Base-by-base conservation (phyloP, 2,797 vertebrate species). In the Florisuga fusca region DNA sequence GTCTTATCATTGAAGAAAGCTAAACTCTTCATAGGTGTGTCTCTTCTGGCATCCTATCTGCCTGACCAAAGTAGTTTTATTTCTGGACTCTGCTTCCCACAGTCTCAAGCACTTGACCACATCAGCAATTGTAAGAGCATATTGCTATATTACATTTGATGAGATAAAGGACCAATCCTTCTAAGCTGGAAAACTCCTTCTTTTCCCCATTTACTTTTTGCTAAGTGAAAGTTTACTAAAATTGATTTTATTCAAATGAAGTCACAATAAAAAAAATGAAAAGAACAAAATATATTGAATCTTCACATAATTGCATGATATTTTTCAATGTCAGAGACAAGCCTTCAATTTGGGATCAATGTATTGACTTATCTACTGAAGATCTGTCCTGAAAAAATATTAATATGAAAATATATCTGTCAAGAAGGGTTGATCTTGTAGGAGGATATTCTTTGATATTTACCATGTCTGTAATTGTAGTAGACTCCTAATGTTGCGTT, bases 321-420 rank as follows among this genome's bases (percentile, higher is more conserved):
- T 90, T 94, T 88, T 93, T 92, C 93, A 91, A 55, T 68, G 79
- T 91, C 91, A 93, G 61, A 91, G 34, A 8, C 45, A 86, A 71
- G 38, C 16, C 34, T 78, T 94, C 83, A 69, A 59, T 84, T 93
- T 93, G 34, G 8, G 41, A 48, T 90, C 91, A 86, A 79, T 79
- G 5, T 63, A 83, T 88, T 78, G 66, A 77, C 86, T 86, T 84
- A 88, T 55, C 26, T 90, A 33, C 22, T 71, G 59, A 80, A 77
- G 18, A 31, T 59, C 46, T 81, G 43, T 17, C n/a, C 43, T 90
- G 61, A 62, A 90, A 94, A 86, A 86, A 89, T 22, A 79, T 18
- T 69, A 73, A 41, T 43, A 79, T 36, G 31, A 31, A 88, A 81
- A 87, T 66, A 73, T n/a, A 14, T 20, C 36, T 75, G 38, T 91